Base-by-base conservation (phyloP, 2,888 invertebrate genomes). In the Morpho deidamia region DNA sequence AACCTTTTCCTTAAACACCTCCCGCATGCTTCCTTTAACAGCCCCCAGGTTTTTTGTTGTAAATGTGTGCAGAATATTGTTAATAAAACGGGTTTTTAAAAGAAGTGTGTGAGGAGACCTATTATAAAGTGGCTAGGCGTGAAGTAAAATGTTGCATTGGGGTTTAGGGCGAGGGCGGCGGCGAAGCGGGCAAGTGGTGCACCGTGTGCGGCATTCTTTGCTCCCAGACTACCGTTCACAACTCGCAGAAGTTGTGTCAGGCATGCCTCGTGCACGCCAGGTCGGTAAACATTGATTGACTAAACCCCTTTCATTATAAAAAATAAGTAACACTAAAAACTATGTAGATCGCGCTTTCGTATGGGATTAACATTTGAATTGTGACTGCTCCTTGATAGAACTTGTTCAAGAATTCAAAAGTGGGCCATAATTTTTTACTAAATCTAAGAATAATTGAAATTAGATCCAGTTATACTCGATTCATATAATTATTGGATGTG, bases 241-340 rank as follows among this genome's bases (percentile, higher is more conserved):
- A 89, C 78, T 82, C 89, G 68, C 90, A 90, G 71, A 88, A 83
- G 81, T 80, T 90, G 78, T 90, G 90, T 71, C 90, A 88, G 86
- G 88, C 90, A 75, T 90, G 90, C 88, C 88, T 90, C 83, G 88
- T 87, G 88, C 90, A 90, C 86, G 88, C 89, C 89, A 90, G 90
- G 90, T 90, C 88, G 86, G 90, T 90, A 90, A 72, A 62, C 65
- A 67, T 53, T 40, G 7, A n/a, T 34, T 40, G 32, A 40, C 32
- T 48, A 41, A 34, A 48, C 39, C 9, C 47, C 47, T 14, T 47
- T 23, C 8, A 10, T 11, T 11, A 23, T 32, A 32, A 43, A 38
- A n/a, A 38, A 11, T 46, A 8, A 2, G 11, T 32, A n/a, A n/a
- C 37, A n/a, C n/a, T 37, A 37, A 10, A 8, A 37, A 8, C 9